A percentile compares a stretch with the other conserved stretches of the same genome.
Conservation (phyloP, 2,797 vertebrate genomes). For the Borostomias antarcticus region DNA sequence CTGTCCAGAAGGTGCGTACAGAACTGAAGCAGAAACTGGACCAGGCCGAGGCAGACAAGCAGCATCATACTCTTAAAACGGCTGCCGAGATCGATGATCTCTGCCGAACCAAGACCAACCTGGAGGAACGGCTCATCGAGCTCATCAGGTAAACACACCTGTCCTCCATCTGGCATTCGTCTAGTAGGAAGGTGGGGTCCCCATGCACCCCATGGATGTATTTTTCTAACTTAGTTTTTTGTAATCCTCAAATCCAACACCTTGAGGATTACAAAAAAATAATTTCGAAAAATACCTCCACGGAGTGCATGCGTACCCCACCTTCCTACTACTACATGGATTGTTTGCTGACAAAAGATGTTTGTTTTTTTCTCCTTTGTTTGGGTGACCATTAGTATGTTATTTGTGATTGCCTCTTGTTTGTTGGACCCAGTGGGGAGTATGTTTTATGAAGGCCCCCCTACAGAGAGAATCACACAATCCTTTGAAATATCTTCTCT, state of each 20-base stretch:
- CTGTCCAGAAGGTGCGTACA: slow-evolving; percentile 67
- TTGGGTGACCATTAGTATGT: neutral
- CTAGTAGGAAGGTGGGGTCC: too few species aligned
- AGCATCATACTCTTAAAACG: slow-evolving; percentile 77
- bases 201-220: too few species aligned
- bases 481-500: neutral
- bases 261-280: too few species aligned
- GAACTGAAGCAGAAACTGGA: slow-evolving; percentile 77
- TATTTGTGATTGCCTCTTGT: slow-evolving; percentile 11
- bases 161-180: neutral
- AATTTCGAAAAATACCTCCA: too few species aligned
- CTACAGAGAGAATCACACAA: neutral
- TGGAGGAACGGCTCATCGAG: slow-evolving; percentile 94
- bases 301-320: too few species aligned
- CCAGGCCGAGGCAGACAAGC: slow-evolving; percentile 68
- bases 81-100: slow-evolving; percentile 90
- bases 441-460: slow-evolving; percentile 9
- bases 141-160: slow-evolving; percentile 82
- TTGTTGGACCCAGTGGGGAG: slow-evolving; percentile 8
- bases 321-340: too few species aligned
- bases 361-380: slow-evolving; percentile 3
- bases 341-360: too few species aligned
- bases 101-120: slow-evolving; percentile 84
- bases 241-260: too few species aligned
- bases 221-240: too few species aligned